These are phyloP conservation scores for Cephonodes hylas DNA, from an alignment of 2,888 invertebrate species.

Conservation along the genomic window DNA sequence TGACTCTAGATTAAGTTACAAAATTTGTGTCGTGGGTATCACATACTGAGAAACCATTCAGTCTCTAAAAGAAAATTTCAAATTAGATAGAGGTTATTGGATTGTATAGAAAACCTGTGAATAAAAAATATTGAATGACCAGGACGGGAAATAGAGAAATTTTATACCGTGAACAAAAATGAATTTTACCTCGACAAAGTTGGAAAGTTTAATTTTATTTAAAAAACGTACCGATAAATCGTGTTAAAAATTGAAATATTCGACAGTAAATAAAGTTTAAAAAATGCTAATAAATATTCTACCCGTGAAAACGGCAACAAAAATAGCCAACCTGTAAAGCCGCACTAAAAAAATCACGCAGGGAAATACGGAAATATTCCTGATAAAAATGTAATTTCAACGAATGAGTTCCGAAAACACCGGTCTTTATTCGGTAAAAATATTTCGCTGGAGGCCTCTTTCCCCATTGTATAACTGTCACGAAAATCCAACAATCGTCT, in stretches of 20 bases:
- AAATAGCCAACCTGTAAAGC: background rate
- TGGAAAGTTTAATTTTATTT: no score
- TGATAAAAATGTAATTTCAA: conserved; percentile 69
- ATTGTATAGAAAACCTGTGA: no score
- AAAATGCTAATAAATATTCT: background rate
- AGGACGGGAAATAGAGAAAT: no score
- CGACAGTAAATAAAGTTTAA: background rate
- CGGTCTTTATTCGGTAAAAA: conserved; percentile 59
- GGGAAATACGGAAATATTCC: conserved; percentile 49
- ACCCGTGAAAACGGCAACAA: background rate
- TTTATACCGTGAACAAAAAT: no score
- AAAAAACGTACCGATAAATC: no score
- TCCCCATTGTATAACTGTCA: conserved; percentile 71
- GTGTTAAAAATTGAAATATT: background rate
- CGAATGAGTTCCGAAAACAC: conserved; percentile 52
- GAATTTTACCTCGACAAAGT: no score
- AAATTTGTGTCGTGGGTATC: no score
- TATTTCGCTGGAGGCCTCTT: conserved; percentile 59
- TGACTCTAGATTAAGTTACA: no score
- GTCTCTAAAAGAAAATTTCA: no score
- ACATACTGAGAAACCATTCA: no score
- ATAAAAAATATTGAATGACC: no score
- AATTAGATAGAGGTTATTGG: no score
- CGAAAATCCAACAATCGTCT: conserved; percentile 72
- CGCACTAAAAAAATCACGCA: conserved; percentile 23